These are phyloP conservation scores for Balearica regulorum DNA, from an alignment of 2,797 vertebrate species.

Conservation along the genomic window DNA sequence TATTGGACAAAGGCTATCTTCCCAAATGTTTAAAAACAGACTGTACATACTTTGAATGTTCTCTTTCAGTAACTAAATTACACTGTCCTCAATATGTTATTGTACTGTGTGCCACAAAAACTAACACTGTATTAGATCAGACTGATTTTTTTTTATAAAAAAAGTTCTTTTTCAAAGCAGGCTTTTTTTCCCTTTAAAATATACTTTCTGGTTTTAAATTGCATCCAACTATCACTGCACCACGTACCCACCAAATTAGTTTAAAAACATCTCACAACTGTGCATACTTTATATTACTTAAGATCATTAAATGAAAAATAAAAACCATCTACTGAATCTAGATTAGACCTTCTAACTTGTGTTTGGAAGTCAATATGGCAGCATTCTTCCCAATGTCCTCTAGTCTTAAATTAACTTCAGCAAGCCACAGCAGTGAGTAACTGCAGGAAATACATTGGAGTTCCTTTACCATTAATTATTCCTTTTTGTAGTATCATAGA, in stretches of 20 bases:
- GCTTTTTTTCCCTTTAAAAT: not conserved
- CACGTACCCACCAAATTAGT: not conserved
- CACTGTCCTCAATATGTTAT: not conserved
- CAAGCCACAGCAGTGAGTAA: not conserved
- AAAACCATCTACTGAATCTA: not conserved
- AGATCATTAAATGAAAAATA: not conserved
- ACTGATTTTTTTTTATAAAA: not conserved
- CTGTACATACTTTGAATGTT: not conserved
- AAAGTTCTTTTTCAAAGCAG: not conserved
- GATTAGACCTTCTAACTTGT: not conserved
- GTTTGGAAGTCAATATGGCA: not conserved
- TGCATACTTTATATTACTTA: not conserved
- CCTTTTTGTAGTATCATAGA: not conserved
- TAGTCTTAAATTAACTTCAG: not conserved
- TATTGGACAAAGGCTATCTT: not conserved
- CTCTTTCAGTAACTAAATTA: not conserved
- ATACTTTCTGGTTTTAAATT: not conserved
- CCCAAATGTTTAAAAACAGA: not conserved
- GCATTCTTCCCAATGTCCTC: not conserved
- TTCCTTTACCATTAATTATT: not conserved
- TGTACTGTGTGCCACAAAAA: not conserved
- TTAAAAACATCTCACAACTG: not conserved
- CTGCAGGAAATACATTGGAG: not conserved
- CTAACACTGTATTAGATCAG: not conserved
- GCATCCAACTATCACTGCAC: not conserved